Evolutionary conservation across 2,888 invertebrate genomes (phyloP), one percentile per base, ranked within the genome.

Genomic region (Tachina fera): DNA sequence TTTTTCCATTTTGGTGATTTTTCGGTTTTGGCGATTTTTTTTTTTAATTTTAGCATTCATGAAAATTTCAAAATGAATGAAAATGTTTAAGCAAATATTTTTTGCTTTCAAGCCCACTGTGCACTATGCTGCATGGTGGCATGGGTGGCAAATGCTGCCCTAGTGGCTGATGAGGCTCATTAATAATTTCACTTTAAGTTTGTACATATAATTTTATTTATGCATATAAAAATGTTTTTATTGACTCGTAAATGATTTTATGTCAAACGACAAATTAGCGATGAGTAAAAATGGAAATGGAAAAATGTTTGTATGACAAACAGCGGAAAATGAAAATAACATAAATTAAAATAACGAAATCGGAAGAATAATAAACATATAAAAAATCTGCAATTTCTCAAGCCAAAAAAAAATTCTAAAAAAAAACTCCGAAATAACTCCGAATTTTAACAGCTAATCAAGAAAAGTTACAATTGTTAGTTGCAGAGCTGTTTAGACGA

Each of bases 211-310:
- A 60, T 41, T 31, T 63, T 70, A 45, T 60, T 68, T 41, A 53
- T 39, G n/a, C 67, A 63, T 60, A 22, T 49, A 74, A 56, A 84
- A n/a, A 22, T 70, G 63, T 65, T 85, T 85, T 85, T 85, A 85
- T 82, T 78, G 85, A 58, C 74, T 85, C 85, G 63, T 85, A 85
- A 85, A 85, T 82, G 81, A 74, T 85, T 85, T 85, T 78, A 82
- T 85, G 85, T 78, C 85, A 82, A 85, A 85, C 77, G 74, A 85
- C 81, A 85, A 82, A 85, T 85, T 82, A 82, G 85, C 78, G 70
- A 85, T 65, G 74, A 75, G 81, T 51, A 68, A 53, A 81, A 72
- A 61, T 58, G 43, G 22, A 65, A 72, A 61, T 58, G 43, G 22
- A 65, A 72, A 65, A 58, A 72, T 47, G 16, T 11, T n/a, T n/a